Conservation (phyloP, 2,888 invertebrate genomes). For the Pristionchus fissidentatus region DNA sequence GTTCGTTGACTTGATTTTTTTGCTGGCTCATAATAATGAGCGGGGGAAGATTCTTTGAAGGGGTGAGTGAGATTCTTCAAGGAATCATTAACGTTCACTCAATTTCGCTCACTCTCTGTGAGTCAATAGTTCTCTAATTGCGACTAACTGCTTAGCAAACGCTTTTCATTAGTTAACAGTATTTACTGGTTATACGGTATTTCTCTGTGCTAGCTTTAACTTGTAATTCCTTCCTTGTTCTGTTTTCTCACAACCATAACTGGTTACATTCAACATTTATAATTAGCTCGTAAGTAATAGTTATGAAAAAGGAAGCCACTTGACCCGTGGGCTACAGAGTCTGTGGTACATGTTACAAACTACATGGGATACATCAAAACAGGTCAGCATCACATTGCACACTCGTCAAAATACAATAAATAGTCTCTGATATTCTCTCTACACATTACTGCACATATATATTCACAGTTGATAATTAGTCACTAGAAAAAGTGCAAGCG, state of each 20-base stretch:
- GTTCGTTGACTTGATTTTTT: neutral
- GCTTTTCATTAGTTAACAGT: too few species aligned
- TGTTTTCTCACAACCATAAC: too few species aligned
- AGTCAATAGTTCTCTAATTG: too few species aligned
- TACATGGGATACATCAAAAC: neutral
- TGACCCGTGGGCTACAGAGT: neutral
- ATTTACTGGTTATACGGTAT: too few species aligned
- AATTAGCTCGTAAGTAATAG: neutral
- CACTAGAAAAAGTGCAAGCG: neutral
- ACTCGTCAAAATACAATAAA: neutral
- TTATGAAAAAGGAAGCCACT: neutral
- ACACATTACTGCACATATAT: neutral
- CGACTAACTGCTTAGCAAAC: too few species aligned
- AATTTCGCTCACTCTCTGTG: too few species aligned
- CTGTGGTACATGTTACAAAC: slow-evolving; percentile 12
- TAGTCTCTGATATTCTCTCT: neutral
- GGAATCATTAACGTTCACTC: too few species aligned
- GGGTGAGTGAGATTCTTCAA: too few species aligned
- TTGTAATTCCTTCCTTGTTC: too few species aligned
- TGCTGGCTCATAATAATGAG: neutral
- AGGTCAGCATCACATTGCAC: too few species aligned
- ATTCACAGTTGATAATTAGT: neutral
- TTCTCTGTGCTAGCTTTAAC: too few species aligned
- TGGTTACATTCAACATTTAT: neutral
- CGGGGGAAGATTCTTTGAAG: too few species aligned